Conservation (phyloP, 2,113 vertebrate species). For the Muntiacus muntjak region DNA sequence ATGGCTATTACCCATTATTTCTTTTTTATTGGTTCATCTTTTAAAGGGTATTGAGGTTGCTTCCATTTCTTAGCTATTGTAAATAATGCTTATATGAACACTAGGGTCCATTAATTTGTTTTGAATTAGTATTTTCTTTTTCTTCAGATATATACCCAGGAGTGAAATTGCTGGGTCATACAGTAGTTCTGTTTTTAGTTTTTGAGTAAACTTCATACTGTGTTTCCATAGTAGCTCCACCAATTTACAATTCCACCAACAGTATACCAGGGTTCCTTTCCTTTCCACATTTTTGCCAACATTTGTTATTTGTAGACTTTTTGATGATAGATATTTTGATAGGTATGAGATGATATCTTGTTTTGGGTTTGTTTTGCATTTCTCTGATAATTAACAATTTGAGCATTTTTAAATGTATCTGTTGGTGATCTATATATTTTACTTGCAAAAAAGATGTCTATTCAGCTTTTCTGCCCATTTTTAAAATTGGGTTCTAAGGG, state of each 20-base stretch:
- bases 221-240: background rate
- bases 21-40: background rate
- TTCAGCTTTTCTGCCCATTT: background rate
- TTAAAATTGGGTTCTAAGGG: background rate
- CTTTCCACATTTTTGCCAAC: background rate
- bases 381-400: background rate
- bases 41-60: background rate
- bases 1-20: background rate
- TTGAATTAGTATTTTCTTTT: background rate
- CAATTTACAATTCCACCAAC: background rate
- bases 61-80: background rate
- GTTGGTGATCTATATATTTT: background rate
- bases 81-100: background rate
- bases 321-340: background rate
- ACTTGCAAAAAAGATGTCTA: background rate
- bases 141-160: background rate
- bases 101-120: no score
- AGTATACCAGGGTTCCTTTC: background rate
- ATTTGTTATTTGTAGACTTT: background rate
- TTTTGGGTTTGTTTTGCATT: background rate
- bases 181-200: background rate
- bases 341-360: background rate
- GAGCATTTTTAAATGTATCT: background rate
- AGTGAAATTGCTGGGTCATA: background rate
- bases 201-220: background rate